Base-by-base conservation (phyloP, 1,140 invertebrate genomes). In the Lepidurus packardi region DNA sequence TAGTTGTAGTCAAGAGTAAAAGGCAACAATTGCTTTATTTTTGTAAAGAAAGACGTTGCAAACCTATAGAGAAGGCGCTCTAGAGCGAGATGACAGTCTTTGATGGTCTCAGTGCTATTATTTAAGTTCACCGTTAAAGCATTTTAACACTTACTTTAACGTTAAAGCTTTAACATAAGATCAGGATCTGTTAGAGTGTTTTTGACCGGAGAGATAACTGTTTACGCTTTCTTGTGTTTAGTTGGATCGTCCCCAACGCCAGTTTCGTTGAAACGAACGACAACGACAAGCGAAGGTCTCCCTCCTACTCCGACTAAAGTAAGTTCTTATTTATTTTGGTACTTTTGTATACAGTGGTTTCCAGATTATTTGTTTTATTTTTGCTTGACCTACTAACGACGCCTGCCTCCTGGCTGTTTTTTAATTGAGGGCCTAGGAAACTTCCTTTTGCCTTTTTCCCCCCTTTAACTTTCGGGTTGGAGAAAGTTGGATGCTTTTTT, bases 361-460 rank as follows among this genome's bases (percentile, higher is more conserved):
- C 53, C 16, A 5, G 5, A 21, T 65, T 9, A 65, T 5, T 21
- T 65, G 16, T 21, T 16, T 65, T 21, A 65, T 13, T 21, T 65
- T 65, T 65, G 53, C 53, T 65, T 65, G 53, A 65, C 53, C 53
- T 65, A 65, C 53, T 65, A 65, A 65, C 53, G 53, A 65, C 9
- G 53, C 16, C 16, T 65, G 53, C 53, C 53, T 65, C 21, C 8
- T 65, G 53, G 53, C 53, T 65, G 53, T 65, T 65, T 65, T 65
- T 65, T 7, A 65, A 65, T 21, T 65, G 53, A 65, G 53, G 13
- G 53, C 53, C 53, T 65, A 65, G 21, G 21, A 65, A 65, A 7
- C 53, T 21, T 65, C 16, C 16, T 65, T 34, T 34, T 34, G 34
- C 53, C 1, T 65, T 7, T 65, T 21, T 21, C 53, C 21, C 21